phyloP scores from a whole-genome alignment of 2,888 invertebrate species.

The Elmis aenea region DNA sequence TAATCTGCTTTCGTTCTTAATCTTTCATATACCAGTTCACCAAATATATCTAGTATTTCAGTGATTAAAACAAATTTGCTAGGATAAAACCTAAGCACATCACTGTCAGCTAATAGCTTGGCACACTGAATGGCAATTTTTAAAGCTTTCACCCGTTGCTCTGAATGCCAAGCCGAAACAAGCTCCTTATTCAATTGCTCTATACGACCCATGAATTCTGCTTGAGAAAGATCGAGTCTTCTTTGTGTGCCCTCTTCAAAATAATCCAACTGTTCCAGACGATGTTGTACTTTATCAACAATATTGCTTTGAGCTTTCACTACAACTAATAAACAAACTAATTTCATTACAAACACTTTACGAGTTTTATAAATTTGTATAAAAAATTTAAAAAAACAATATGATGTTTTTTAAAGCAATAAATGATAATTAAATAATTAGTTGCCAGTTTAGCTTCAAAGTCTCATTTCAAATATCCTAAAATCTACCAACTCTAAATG shows the following conservation, averaged over 20 bases:
- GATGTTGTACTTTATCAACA: conserved; percentile 82
- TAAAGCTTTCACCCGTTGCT: conserved; percentile 90
- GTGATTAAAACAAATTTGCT: conserved; percentile 96
- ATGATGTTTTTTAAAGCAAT: conserved; percentile 6
- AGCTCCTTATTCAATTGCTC: conserved; percentile 89
- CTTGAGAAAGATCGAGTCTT: conserved; percentile 83
- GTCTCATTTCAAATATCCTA: too few relatives aligned
- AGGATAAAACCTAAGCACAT: conserved; percentile 92
- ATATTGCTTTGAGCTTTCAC: conserved; percentile 77
- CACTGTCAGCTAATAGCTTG: conserved; percentile 84
- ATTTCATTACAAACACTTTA: too few relatives aligned
- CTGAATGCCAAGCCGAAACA: conserved; percentile 86
- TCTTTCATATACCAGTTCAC: conserved; percentile 81
- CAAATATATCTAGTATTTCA: conserved; percentile 93
- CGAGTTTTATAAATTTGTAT: too few relatives aligned
- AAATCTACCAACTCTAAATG: too few relatives aligned
- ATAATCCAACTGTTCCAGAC: conserved; percentile 90
- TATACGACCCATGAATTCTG: conserved; percentile 81
- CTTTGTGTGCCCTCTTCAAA: conserved; percentile 86
- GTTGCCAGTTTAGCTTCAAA: too few relatives aligned
- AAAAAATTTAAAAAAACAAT: too few relatives aligned
- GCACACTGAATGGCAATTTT: conserved; percentile 98
- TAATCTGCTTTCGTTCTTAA: conserved; percentile 70
- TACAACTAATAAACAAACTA: conserved; percentile 60
- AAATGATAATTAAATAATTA: background rate